These are phyloP conservation scores for Hypselothyrea guttata DNA, from an alignment of 2,888 invertebrate species.

Conservation along the genomic window DNA sequence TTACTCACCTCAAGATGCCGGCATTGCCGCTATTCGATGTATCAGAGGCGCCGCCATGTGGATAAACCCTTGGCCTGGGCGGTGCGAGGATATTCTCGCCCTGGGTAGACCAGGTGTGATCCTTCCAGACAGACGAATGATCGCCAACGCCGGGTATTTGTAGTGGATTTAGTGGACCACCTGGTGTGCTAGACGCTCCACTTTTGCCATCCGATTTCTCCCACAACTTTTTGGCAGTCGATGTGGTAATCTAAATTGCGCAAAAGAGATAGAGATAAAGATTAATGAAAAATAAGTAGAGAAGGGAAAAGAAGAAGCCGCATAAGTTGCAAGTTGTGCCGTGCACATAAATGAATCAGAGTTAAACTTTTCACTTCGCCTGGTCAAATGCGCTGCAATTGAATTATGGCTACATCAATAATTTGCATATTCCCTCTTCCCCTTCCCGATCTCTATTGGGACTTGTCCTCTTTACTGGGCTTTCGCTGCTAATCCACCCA, in stretches of 20 bases:
- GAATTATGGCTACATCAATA: conserved; percentile 51
- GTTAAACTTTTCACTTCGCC: conserved; percentile 11
- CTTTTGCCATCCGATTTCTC: conserved; percentile 92
- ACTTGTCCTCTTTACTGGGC: conserved; percentile 29
- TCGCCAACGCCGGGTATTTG: conserved; percentile 85
- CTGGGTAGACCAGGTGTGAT: conserved; percentile 96
- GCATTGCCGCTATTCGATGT: conserved; percentile 83
- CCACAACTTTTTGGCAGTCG: conserved; percentile 97
- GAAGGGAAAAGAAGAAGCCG: conserved; percentile 20
- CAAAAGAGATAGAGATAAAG: conserved; percentile 75
- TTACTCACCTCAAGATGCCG: conserved; percentile 80
- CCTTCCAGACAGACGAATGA: conserved; percentile 94
- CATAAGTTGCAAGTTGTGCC: conserved; percentile 5
- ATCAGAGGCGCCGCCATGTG: conserved; percentile 84
- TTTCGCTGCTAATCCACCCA: conserved; percentile 24
- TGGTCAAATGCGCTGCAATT: conserved; percentile 24
- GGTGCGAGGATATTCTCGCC: conserved; percentile 91
- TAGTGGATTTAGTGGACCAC: conserved; percentile 88
- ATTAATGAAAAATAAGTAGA: neutral
- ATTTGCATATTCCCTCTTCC: conserved; percentile 26
- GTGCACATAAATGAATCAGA: conserved; percentile 12
- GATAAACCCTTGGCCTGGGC: conserved; percentile 86
- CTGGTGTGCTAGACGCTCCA: conserved; percentile 83
- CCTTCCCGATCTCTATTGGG: conserved; percentile 11
- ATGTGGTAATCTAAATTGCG: conserved; percentile 90